Evolutionary conservation across 2,113 vertebrate species (phyloP), one percentile per base, ranked within the genome.

Genomic region (Mobula birostris): DNA sequence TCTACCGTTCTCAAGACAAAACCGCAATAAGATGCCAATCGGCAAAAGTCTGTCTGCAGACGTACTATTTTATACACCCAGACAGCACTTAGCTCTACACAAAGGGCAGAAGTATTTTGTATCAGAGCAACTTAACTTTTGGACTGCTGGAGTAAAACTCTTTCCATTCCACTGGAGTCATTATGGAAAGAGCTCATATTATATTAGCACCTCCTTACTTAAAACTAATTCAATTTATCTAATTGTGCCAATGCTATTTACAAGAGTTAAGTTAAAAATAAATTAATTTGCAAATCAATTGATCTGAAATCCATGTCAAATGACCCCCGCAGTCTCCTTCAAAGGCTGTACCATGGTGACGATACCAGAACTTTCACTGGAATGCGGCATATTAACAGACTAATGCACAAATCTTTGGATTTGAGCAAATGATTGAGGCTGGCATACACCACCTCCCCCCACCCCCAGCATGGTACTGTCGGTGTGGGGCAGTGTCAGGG

Each of bases 191-290:
- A 24, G 1, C 48, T 83, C 80, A 83, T 40, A 61, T 12, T 61
- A 85, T 24, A 58, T 85, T 85, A 85, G 24, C 21, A 27, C 48
- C 82, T 85, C 27, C 8, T 9, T 85, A 48, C 21, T 61, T 24
- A 74, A 85, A 58, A 58, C 7, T 36, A 79, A 85, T 58, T 36
- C 0, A 61, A 85, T 27, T 58, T 85, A 58, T 29, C 27, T 61
- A 58, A 85, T 85, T 85, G 48, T 14, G 82, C 82, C 29, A 85
- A 85, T 85, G 82, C 82, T 61, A 61, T 85, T 61, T 85, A 40
- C 56, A 85, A 21, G 56, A 24, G 24, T 58, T 61, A 48, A 58
- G 61, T 85, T 4, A 58, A 58, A 58, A 85, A 85, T 83, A 83
- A 85, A 85, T 85, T 56, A 56, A 85, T 29, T 85, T 85, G 48